Conservation (phyloP, 2,113 vertebrate genomes). For the Callipepla californica region DNA sequence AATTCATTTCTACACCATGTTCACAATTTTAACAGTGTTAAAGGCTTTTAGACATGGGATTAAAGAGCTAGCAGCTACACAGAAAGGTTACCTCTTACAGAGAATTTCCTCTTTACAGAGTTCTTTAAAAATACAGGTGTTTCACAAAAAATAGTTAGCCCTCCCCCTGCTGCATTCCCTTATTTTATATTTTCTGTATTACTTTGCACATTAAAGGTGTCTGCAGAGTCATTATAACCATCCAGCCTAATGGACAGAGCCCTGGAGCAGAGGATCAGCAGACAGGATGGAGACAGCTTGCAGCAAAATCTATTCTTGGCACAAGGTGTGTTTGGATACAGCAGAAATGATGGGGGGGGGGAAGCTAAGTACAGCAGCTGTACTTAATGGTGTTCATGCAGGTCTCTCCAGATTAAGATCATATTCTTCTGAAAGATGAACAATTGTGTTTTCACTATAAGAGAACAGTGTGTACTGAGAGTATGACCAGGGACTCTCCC, state of each 20-base stretch:
- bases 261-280: conserved; percentile 90
- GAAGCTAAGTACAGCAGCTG: not conserved
- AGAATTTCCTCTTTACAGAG: not conserved
- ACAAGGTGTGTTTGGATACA: not conserved
- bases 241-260: conserved; percentile 88
- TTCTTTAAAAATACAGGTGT: not conserved
- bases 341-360: not conserved
- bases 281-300: conserved; percentile 84
- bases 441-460: fast-evolving
- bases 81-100: not conserved
- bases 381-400: not conserved
- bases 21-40: not conserved
- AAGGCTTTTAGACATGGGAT: not conserved
- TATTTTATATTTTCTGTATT: conserved; percentile 36
- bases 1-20: not conserved
- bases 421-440: fast-evolving
- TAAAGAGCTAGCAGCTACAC: not conserved
- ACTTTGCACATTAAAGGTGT: conserved; percentile 62
- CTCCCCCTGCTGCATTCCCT: not conserved
- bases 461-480: not conserved
- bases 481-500: not conserved
- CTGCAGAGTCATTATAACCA: conserved; percentile 75
- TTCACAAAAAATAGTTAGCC: not conserved
- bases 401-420: not conserved
- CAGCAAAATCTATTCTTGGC: conserved; percentile 88